These are phyloP conservation scores for Rhinolophus ferrumequinum DNA, from an alignment of 2,113 vertebrate species.

Conservation along the genomic window DNA sequence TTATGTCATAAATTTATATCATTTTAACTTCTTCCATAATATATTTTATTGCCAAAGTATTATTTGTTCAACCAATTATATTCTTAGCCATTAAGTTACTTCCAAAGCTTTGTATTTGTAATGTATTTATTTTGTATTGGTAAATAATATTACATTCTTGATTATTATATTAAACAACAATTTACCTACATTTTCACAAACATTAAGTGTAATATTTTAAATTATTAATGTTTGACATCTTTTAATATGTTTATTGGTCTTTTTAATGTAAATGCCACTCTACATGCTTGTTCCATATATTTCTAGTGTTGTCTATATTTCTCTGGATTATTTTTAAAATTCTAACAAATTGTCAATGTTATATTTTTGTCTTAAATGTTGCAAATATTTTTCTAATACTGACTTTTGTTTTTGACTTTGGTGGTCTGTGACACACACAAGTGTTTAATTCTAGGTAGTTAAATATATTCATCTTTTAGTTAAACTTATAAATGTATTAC, in stretches of 20 bases:
- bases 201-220: neutral
- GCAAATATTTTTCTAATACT: neutral
- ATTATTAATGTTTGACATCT: neutral
- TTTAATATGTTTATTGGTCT: neutral
- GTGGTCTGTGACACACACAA: neutral
- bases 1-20: neutral
- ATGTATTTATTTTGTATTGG: neutral
- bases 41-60: neutral
- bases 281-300: neutral
- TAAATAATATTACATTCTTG: neutral
- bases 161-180: neutral
- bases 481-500: neutral
- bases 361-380: neutral
- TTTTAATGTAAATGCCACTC: neutral
- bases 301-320: neutral
- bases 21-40: neutral
- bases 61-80: neutral
- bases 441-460: neutral
- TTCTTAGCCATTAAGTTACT: neutral
- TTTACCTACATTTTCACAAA: neutral
- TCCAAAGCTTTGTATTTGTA: neutral
- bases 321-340: neutral
- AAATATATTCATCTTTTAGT: neutral
- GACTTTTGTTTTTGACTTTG: neutral
- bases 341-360: neutral